Base-by-base conservation (phyloP, 2,113 vertebrate species). In the Elanus axillaris region DNA sequence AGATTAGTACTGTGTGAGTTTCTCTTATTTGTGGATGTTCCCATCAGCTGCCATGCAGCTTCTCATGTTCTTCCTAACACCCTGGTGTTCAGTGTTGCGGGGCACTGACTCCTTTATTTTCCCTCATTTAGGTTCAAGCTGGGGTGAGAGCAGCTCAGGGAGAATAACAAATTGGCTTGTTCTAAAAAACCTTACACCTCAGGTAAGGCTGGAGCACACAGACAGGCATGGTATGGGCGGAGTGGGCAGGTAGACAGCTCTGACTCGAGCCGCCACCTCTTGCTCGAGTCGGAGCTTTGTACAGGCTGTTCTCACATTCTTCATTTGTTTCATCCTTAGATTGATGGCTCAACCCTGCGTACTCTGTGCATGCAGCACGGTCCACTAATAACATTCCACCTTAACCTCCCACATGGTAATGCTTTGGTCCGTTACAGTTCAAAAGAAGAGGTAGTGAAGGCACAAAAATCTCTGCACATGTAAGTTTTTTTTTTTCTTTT, bases 281-380 rank as follows among this genome's bases (percentile, higher is more conserved):
- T 18, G 55, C 83, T 59, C 1, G 3, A 13, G 42, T 3, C 3
- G 2, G 34, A 18, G 36, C 64, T 47, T 3, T 9, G 32, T 8
- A 2, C 11, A 3, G 77, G 38, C 68, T 20, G 4, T 17, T 32
- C 94, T 93, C 55, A 94, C 10, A 0, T 7, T 16, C 23, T 36
- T 77, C n/a, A 0, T 38, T 1, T 22, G 25, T 68, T 48, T 78
- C 26, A 7, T 22, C 36, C 85, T 5, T 91, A 99, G 99, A 99
- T 99, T 7, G 99, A 99, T 38, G 99, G 99, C 98, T 99, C 99
- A 43, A 99, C 99, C 92, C 98, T 99, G 99, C 99, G 99, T 80
- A 99, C 99, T n/a, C 98, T 99, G 98, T 99, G 99, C 98, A 99
- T 99, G 99, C 99, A 99, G 99, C 99, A 99, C 62, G 99, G 99